phyloP scores from a whole-genome alignment of 30 jellyfish, hydroid and myxozoan species.

The Aurelia coerulea region DNA sequence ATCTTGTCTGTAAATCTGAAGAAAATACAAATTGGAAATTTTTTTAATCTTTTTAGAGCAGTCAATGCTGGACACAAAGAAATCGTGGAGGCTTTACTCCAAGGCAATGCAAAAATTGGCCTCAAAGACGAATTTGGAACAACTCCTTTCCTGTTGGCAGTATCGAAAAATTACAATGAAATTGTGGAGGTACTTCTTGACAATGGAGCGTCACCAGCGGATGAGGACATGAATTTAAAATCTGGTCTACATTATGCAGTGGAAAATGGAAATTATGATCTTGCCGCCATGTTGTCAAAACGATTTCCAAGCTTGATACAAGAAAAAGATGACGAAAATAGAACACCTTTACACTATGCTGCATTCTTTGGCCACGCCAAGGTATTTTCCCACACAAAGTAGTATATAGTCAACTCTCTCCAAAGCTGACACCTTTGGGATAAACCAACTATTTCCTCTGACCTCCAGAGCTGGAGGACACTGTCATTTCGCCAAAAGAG shows the following conservation, averaged over 20 bases:
- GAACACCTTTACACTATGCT: constrained; percentile 49
- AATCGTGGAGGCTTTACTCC: neutral
- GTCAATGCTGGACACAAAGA: constrained; percentile 43
- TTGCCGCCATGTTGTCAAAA: constrained; percentile 26
- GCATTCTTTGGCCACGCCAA: constrained; percentile 31
- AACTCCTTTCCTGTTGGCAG: constrained; percentile 55
- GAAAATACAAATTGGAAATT: neutral
- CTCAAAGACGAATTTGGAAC: constrained; percentile 21
- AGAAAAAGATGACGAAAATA: constrained; percentile 25
- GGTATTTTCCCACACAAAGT: constrained; percentile 1
- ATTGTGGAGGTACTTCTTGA: constrained; percentile 4
- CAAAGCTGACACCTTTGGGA: too few species aligned
- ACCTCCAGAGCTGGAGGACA: too few species aligned
- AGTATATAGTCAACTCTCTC: neutral
- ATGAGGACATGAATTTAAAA: constrained; percentile 5
- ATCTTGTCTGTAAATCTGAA: too few species aligned
- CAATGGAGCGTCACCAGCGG: constrained; percentile 10
- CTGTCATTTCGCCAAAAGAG: too few species aligned
- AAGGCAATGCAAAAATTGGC: constrained; percentile 19
- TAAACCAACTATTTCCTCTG: too few species aligned
- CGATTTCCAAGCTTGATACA: constrained; percentile 15
- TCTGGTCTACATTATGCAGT: constrained; percentile 36
- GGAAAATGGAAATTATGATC: constrained; percentile 33
- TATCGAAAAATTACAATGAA: neutral
- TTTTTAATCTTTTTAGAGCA: constrained; percentile 21